Percentiles rank a stretch among this genome's conserved stretches.
These are phyloP conservation scores for Antedon bifida DNA, from an alignment of 35 echinoderm and acorn worm genomes.

Conservation along the genomic window DNA sequence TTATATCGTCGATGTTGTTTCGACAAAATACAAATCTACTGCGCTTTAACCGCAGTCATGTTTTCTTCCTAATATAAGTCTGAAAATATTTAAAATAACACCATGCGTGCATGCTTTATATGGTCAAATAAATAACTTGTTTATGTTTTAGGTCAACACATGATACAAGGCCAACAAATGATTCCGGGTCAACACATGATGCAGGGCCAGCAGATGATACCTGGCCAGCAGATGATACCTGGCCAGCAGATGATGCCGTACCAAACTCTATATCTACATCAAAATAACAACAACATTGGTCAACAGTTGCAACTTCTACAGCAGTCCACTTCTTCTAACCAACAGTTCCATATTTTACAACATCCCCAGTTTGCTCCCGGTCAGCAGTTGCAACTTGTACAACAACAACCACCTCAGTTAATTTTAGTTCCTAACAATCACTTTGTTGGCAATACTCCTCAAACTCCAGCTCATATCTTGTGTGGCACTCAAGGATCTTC, in stretches of 20 bases:
- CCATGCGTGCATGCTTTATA: too few relatives aligned
- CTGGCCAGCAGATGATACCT: not conserved
- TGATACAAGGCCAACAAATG: too few relatives aligned
- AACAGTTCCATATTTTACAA: not conserved
- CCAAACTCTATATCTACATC: not conserved
- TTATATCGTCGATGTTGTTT: too few relatives aligned
- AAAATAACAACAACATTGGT: not conserved
- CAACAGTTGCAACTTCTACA: not conserved
- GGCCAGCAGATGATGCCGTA: not conserved
- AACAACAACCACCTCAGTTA: not conserved
- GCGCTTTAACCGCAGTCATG: too few relatives aligned
- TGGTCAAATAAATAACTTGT: too few relatives aligned
- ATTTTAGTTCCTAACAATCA: not conserved
- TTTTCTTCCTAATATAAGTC: too few relatives aligned
- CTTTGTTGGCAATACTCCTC: not conserved
- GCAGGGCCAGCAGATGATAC: too few relatives aligned
- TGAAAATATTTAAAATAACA: too few relatives aligned
- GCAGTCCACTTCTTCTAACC: not conserved
- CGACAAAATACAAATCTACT: too few relatives aligned
- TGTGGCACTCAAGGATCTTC: not conserved
- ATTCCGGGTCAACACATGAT: too few relatives aligned
- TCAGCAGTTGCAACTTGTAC: not conserved
- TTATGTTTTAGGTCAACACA: too few relatives aligned
- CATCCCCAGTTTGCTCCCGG: not conserved
- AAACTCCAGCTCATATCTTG: not conserved